These are phyloP conservation scores for Omphaloscelis lunosa DNA, from an alignment of 2,888 invertebrate genomes.

Conservation along the genomic window DNA sequence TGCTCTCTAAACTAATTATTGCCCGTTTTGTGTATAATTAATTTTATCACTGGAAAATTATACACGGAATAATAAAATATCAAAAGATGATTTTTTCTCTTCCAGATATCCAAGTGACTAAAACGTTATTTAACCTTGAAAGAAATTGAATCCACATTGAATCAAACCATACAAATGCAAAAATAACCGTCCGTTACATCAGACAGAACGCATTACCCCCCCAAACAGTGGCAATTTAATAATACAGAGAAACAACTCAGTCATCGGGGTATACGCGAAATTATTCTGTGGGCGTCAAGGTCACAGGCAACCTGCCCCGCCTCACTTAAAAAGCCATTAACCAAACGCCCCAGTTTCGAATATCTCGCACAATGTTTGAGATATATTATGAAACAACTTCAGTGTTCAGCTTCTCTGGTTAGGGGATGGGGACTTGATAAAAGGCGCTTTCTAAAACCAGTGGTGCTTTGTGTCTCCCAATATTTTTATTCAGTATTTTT, in stretches of 20 bases:
- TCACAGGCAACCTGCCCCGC: constrained; percentile 65
- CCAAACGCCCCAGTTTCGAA: constrained; percentile 63
- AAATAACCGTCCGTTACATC: background rate
- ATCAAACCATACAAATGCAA: background rate
- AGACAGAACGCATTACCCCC: background rate
- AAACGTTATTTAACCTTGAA: background rate
- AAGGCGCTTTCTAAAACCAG: constrained; percentile 29
- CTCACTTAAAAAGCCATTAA: constrained; percentile 79
- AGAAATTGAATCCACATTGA: too few species aligned
- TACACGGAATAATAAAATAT: background rate
- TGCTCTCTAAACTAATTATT: constrained; percentile 13
- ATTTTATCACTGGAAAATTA: background rate
- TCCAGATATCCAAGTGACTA: background rate
- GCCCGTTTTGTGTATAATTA: background rate
- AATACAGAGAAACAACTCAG: constrained; percentile 58
- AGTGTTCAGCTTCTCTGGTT: constrained; percentile 25
- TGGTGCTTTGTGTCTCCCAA: background rate
- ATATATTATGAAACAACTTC: constrained; percentile 61
- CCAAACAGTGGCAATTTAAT: constrained; percentile 49
- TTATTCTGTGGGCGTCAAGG: constrained; percentile 62
- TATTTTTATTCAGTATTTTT: background rate
- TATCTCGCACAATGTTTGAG: constrained; percentile 66
- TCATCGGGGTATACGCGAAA: constrained; percentile 70
- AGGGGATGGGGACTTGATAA: constrained; percentile 24
- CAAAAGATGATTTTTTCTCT: background rate